phyloP scores from a whole-genome alignment of 2,797 vertebrate species.

The Australoheros facetus region DNA sequence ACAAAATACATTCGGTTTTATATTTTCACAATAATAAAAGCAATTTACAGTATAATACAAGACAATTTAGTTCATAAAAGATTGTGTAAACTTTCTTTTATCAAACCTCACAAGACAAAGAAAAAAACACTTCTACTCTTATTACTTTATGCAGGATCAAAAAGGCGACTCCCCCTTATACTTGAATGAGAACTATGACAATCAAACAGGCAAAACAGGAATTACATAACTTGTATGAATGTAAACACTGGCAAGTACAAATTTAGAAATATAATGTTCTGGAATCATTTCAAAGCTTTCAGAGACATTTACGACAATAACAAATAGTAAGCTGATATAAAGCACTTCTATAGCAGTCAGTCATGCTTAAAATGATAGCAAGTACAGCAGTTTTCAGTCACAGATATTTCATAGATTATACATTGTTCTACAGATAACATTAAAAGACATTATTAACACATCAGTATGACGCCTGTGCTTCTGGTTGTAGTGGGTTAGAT shows the following conservation, averaged over 20 bases:
- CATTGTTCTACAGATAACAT: background rate
- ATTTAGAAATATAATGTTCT: constrained; percentile 42
- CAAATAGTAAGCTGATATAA: constrained; percentile 13
- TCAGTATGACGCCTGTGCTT: background rate
- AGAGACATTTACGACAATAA: constrained; percentile 15
- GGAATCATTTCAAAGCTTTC: constrained; percentile 32
- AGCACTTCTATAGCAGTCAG: constrained; percentile 9
- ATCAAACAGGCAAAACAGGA: constrained; percentile 26
- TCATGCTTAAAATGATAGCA: constrained; percentile 41
- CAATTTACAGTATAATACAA: constrained; percentile 81
- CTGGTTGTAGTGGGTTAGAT: background rate
- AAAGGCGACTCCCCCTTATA: constrained; percentile 39
- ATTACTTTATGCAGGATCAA: constrained; percentile 31
- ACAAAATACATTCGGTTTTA: constrained; percentile 84
- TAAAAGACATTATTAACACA: background rate
- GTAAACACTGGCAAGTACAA: constrained; percentile 72
- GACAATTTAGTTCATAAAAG: constrained; percentile 63
- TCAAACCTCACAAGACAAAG: constrained; percentile 29
- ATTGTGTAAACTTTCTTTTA: constrained; percentile 79
- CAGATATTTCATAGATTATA: constrained; percentile 25
- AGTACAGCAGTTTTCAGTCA: constrained; percentile 66
- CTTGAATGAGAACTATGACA: constrained; percentile 43
- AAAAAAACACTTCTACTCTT: constrained; percentile 30
- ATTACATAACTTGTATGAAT: constrained; percentile 54
- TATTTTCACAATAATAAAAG: constrained; percentile 63